Base-by-base conservation (phyloP, 2,888 invertebrate genomes). In the Pyrrhia umbra region DNA sequence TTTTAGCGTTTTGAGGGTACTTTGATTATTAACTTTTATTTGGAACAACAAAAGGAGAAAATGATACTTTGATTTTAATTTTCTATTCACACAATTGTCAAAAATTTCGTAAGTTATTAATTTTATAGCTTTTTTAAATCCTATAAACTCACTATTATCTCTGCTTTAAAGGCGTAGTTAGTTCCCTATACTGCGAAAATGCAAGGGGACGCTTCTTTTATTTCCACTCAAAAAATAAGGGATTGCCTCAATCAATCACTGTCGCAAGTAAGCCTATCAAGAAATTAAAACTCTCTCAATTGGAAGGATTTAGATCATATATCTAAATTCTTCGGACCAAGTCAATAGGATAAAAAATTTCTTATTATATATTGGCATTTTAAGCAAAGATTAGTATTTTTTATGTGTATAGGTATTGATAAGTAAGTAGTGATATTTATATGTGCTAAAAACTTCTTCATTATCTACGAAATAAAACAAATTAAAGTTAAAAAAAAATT, bases 1-100 rank as follows among this genome's bases (percentile, higher is more conserved):
- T 85, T 87, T 84, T 81, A 77, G 69, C 70, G 80, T 83, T 85
- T 85, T 81, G 79, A 83, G 75, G 72, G 75, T 68, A 79, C 64
- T 70, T 73, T 77, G 77, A 77, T 81, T 78, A 76, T 81, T 80
- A 79, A 74, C 66, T 75, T 80, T 81, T 80, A 80, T 78, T 54
- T 27, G 18, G 58, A 58, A 62, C 49, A 58, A 64, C 51, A 62
- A 40, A 52, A 46, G 16, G 27, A 16, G 23, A 16, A 51, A 59
- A 20, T 23, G 16, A 8, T n/a, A 45, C 39, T 6, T 34, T 45
- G 9, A 34, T 49, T 68, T 25, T 9, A 10, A 49, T 39, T 6
- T 21, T 18, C 15, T 25, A 8, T 60, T 49, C 15, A 0, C 10
- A 43, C 34, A 18, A 2, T 43, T 68, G 0, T 21, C 1, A 0